Evolutionary conservation across 2,797 vertebrate species (phyloP).

Genomic region (Amblyopsis hoosieri): DNA sequence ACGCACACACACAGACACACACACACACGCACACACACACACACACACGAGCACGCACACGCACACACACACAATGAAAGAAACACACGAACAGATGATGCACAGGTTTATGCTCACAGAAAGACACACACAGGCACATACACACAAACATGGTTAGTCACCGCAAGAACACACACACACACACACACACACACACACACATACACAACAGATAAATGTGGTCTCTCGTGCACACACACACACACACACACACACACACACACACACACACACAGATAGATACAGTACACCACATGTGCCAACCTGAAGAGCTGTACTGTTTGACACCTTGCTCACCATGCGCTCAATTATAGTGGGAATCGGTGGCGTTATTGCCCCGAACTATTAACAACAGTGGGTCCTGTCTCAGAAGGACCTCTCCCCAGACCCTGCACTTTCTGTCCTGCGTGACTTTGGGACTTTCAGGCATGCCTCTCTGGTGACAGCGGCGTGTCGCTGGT

Average conservation of each 20-base stretch:
- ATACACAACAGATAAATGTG: neutral
- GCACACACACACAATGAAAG: neutral
- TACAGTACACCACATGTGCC: slow-evolving; percentile 39
- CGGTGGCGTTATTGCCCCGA: slow-evolving; percentile 57
- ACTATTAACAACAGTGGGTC: slow-evolving; percentile 46
- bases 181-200: neutral
- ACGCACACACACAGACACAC: slow-evolving; percentile 20
- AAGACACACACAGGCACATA: slow-evolving; percentile 10
- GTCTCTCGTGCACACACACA: neutral
- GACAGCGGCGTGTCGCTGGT: slow-evolving; percentile 41
- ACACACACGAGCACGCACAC: slow-evolving; percentile 27
- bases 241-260: slow-evolving; percentile 6
- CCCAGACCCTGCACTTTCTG: slow-evolving; percentile 34
- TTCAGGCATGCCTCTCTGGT: slow-evolving; percentile 43
- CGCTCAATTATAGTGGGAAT: slow-evolving; percentile 68
- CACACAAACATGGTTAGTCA: neutral
- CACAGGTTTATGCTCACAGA: neutral
- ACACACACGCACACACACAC: slow-evolving; percentile 45
- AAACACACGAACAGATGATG: neutral
- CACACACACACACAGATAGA: slow-evolving; percentile 9
- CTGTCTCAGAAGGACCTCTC: slow-evolving; percentile 47
- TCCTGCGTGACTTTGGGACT: slow-evolving; percentile 70
- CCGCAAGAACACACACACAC: neutral
- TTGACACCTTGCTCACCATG: slow-evolving; percentile 59
- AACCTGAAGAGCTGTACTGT: slow-evolving; percentile 45